phyloP scores from a whole-genome alignment of 1,140 invertebrate genomes.

The Thrips palmi region DNA sequence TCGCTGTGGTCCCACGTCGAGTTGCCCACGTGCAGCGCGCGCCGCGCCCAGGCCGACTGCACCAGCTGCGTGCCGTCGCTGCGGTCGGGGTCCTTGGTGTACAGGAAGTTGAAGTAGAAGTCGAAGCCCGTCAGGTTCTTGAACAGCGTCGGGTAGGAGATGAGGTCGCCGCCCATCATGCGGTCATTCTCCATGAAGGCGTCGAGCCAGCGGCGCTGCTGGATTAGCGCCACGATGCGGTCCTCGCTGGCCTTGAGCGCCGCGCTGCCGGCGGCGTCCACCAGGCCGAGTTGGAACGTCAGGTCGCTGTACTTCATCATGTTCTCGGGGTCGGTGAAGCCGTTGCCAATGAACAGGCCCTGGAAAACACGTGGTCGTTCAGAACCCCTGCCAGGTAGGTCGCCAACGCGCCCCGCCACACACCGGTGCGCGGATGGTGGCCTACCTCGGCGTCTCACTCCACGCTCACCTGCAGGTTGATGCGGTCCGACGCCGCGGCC shows the following conservation, averaged over 20 bases:
- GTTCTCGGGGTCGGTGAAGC: conserved; percentile 59
- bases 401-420: too few species aligned
- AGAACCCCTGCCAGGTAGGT: too few species aligned
- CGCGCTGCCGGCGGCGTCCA: too few species aligned
- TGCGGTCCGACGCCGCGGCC: conserved; percentile 33
- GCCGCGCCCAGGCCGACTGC: conserved; percentile 36
- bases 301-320: conserved; percentile 64
- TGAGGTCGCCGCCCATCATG: too few species aligned
- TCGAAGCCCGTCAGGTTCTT: conserved; percentile 58
- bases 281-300: conserved; percentile 54
- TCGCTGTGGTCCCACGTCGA: conserved; percentile 28
- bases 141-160: conserved; percentile 29
- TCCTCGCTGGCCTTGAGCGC: too few species aligned
- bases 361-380: too few species aligned
- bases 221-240: too few species aligned
- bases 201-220: too few species aligned
- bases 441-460: too few species aligned
- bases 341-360: conserved; percentile 71
- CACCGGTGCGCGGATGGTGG: neutral
- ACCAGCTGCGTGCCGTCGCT: conserved; percentile 31
- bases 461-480: conserved; percentile 44
- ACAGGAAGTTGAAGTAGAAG: conserved; percentile 64
- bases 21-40: conserved; percentile 67
- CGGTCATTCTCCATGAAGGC: too few species aligned
- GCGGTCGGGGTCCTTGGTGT: conserved; percentile 13